Evolutionary conservation across 2,888 invertebrate genomes (phyloP), one percentile per base, ranked within the genome.

Genomic region (Polydrusus pterygomalis): DNA sequence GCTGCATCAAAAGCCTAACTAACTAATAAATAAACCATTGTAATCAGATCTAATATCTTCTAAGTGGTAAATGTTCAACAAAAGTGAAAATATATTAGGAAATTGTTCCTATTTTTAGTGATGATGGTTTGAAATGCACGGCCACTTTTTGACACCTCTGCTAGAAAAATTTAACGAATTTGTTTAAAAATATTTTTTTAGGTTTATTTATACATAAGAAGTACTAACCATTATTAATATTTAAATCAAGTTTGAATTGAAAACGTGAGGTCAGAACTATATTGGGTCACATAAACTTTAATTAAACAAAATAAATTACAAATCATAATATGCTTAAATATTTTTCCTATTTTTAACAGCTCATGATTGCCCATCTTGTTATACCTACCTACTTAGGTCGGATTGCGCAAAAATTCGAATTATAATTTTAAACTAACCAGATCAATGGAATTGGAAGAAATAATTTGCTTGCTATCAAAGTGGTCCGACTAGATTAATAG

Each of bases 1-100:
- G 15, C 18, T 40, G 20, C 62, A 58, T 9, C 15, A 62, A 40
- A 62, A 62, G 20, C 62, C 43, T 62, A 34, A 62, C 40, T 40
- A 13, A 18, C 15, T 62, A 38, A 58, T 62, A 62, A 40, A 62
- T 40, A 38, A 17, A 34, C 38, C 3, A 62, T 40, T 40, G 18
- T 40, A 34, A 62, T 40, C 18, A 15, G 18, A 51, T 11, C 51
- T 51, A 51, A 51, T 51, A 20, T 20, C 18, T 6, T 51, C 20
- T 62, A 62, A 62, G 20, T 40, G 62, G 18, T 15, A 18, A 40
- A 11, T 40, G 3, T 17, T 9, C 13, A 62, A 62, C 62, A 18
- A 60, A 62, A 62, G n/a, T 40, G 13, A 58, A 25, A 25, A 18
- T 49, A 51, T 9, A 18, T 51, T 51, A 51, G 6, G 11, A 51